phyloP scores from a whole-genome alignment of 1,140 invertebrate genomes.

The Periplaneta americana region DNA sequence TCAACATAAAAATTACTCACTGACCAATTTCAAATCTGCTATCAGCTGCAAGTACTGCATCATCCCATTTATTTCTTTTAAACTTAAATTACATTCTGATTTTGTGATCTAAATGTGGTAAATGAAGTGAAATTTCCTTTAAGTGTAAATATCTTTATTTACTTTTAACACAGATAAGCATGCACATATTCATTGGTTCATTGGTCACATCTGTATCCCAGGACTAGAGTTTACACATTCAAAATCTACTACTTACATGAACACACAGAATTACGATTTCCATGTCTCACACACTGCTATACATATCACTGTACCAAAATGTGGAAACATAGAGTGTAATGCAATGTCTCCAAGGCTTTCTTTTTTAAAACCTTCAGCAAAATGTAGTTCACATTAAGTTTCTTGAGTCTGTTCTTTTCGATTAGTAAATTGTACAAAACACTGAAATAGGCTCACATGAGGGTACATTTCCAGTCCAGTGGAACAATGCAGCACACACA shows the following conservation, averaged over 20 bases:
- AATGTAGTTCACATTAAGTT: no score
- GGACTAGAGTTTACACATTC: background rate
- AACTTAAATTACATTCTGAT: no score
- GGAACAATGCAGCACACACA: constrained; percentile 34
- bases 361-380: no score
- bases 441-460: constrained; percentile 6
- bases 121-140: no score
- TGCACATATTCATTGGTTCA: background rate
- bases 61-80: no score
- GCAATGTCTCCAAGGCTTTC: no score
- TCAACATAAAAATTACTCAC: no score
- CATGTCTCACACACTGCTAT: background rate
- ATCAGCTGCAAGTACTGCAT: no score
- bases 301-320: background rate
- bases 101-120: no score
- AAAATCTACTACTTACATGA: background rate
- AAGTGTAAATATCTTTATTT: background rate
- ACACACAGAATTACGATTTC: background rate
- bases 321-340: background rate
- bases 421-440: no score
- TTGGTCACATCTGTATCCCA: background rate
- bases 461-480: constrained; percentile 9
- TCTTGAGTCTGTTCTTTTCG: no score
- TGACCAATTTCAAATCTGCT: no score
- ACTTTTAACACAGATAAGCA: background rate